Conservation (phyloP, 2,888 invertebrate species). For the Nemotelus pantherinus region DNA sequence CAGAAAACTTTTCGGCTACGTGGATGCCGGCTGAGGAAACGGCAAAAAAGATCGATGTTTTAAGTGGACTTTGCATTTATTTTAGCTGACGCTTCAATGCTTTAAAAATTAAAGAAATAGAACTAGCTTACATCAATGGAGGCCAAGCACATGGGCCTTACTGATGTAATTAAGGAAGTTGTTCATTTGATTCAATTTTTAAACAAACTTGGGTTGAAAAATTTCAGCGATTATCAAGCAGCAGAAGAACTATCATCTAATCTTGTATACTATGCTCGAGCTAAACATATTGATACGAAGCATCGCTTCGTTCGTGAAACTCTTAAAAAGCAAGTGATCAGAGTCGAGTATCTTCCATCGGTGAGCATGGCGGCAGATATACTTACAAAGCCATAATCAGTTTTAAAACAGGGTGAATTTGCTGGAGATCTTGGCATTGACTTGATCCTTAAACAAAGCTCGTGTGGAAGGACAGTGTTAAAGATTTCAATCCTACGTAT, state of each 20-base stretch:
- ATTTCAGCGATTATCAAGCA: background rate
- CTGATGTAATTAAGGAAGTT: constrained; percentile 21
- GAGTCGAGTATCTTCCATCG: constrained; percentile 1
- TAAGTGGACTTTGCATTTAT: constrained; percentile 30
- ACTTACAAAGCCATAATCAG: background rate
- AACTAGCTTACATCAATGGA: constrained; percentile 12
- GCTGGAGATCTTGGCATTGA: background rate
- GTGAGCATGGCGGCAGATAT: constrained; percentile 16
- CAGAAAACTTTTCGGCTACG: background rate
- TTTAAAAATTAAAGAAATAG: constrained; percentile 4
- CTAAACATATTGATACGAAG: constrained; percentile 1
- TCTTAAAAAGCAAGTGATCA: background rate
- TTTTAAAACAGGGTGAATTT: background rate
- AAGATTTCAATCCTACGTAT: too few species aligned
- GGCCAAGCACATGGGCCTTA: constrained; percentile 14
- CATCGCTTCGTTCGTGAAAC: constrained; percentile 19
- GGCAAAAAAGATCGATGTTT: constrained; percentile 41
- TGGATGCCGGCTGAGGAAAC: constrained; percentile 44
- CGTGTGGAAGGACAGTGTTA: too few species aligned
- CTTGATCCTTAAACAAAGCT: too few species aligned
- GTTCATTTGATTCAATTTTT: constrained; percentile 17
- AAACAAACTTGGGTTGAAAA: background rate
- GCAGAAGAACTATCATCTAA: constrained; percentile 47
- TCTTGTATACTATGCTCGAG: constrained; percentile 36
- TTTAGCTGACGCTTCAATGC: background rate